A percentile compares a stretch with the other conserved stretches of the same genome.
Evolutionary conservation across 2,113 vertebrate species (phyloP).

Genomic region (Psilopsiagon aurifrons): DNA sequence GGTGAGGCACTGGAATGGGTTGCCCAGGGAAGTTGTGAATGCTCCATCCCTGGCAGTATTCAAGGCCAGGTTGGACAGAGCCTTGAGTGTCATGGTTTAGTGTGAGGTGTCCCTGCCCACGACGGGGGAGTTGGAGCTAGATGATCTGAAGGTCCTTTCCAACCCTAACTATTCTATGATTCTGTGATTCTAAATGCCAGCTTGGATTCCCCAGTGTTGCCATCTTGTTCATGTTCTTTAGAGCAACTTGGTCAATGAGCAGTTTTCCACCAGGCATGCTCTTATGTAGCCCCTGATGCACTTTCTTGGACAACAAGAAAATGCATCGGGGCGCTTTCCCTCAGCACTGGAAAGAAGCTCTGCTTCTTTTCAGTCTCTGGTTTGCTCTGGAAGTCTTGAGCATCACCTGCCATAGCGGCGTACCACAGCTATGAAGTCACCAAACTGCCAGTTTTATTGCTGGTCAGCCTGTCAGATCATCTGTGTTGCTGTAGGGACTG

Average conservation of each 20-base stretch:
- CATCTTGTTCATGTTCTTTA: neutral
- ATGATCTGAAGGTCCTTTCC: too few species aligned
- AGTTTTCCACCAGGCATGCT: neutral
- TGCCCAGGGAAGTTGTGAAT: too few species aligned
- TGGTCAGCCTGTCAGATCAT: neutral
- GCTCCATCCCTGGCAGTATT: too few species aligned
- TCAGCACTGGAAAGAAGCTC: fast-evolving
- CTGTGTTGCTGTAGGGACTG: neutral
- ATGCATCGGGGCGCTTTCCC: neutral
- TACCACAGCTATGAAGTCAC: neutral
- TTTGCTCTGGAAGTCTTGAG: neutral
- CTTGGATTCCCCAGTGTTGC: neutral
- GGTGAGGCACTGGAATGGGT: too few species aligned
- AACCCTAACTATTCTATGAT: too few species aligned
- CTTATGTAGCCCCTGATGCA: neutral
- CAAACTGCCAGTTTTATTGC: neutral
- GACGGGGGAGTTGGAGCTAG: too few species aligned
- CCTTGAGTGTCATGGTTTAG: too few species aligned
- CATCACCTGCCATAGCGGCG: neutral
- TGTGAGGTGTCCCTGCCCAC: too few species aligned
- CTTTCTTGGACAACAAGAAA: neutral
- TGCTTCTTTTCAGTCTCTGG: neutral
- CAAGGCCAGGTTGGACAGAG: too few species aligned
- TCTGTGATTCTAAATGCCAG: neutral
- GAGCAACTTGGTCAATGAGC: neutral